These are phyloP conservation scores for Tipula helvola DNA, from an alignment of 2,888 invertebrate genomes.

Conservation along the genomic window DNA sequence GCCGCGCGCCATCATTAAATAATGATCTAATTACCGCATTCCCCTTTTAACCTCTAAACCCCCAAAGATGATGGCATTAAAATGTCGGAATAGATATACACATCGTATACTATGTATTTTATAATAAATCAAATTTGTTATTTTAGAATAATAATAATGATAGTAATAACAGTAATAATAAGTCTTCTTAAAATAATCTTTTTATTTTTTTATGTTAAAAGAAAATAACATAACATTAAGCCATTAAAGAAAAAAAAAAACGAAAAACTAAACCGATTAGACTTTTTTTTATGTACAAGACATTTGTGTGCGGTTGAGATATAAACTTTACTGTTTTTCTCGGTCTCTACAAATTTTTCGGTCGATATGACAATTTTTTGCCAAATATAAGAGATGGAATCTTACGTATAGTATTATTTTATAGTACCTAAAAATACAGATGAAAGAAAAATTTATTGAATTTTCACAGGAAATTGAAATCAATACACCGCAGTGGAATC, in stretches of 20 bases:
- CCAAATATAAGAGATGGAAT: not conserved
- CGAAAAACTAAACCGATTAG: not conserved
- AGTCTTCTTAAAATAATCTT: not conserved
- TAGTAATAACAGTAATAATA: not conserved
- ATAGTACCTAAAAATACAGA: not conserved
- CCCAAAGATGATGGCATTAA: not conserved
- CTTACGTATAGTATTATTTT: not conserved
- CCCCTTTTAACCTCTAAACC: not conserved
- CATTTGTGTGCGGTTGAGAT: not conserved
- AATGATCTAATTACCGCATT: not conserved
- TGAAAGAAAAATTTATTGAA: not conserved
- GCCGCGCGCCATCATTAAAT: not conserved
- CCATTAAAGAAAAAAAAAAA: not conserved
- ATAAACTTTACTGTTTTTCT: not conserved
- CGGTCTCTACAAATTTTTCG: not conserved
- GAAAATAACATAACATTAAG: not conserved
- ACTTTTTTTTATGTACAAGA: not conserved
- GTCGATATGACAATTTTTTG: not conserved
- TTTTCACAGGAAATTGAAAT: constrained; percentile 4
- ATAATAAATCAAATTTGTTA: not conserved
- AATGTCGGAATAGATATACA: not conserved
- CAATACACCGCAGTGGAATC: not conserved
- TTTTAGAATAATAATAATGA: not conserved
- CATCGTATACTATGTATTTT: not conserved
- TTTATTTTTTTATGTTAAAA: not conserved